These are phyloP conservation scores for Nannobrachium achirus DNA, from an alignment of 2,113 vertebrate genomes.

Conservation along the genomic window DNA sequence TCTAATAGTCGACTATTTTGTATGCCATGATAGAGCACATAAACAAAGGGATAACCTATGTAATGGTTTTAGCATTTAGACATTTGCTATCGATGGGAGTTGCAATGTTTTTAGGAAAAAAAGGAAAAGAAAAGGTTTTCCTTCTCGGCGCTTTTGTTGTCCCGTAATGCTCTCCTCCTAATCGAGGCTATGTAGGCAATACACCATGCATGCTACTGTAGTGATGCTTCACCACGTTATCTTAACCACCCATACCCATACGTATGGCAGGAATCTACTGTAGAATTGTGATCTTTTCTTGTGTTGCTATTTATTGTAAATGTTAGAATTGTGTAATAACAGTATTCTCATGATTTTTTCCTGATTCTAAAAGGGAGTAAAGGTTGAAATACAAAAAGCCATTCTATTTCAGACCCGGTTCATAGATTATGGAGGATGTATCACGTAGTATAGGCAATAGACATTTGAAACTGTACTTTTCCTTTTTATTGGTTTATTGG, in stretches of 20 bases:
- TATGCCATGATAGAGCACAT: conserved; percentile 68
- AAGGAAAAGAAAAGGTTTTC: conserved; percentile 14
- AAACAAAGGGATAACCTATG: conserved; percentile 55
- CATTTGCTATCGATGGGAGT: conserved; percentile 63
- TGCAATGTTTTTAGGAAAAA: conserved; percentile 59
- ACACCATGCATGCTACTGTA: conserved; percentile 77
- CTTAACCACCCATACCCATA: conserved; percentile 50
- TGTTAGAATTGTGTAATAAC: conserved; percentile 61
- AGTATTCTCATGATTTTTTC: conserved; percentile 23
- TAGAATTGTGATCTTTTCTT: conserved; percentile 70
- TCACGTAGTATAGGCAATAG: conserved; percentile 33
- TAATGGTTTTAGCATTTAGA: conserved; percentile 61
- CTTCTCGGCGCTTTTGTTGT: conserved; percentile 68
- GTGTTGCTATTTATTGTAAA: conserved; percentile 73
- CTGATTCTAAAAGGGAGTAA: conserved; percentile 44
- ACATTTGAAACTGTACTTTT: conserved; percentile 59
- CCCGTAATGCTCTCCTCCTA: conserved; percentile 63
- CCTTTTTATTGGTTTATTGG: conserved; percentile 66
- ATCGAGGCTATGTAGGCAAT: conserved; percentile 65
- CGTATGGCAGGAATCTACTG: conserved; percentile 60
- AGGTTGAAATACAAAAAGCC: conserved; percentile 57
- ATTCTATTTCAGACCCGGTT: conserved; percentile 55
- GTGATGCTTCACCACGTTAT: conserved; percentile 69
- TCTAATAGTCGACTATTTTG: conserved; percentile 69
- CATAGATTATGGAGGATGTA: conserved; percentile 30